phyloP scores from a whole-genome alignment of 64 coral and sea anemone species.

The Stichodactyla mertensii region DNA sequence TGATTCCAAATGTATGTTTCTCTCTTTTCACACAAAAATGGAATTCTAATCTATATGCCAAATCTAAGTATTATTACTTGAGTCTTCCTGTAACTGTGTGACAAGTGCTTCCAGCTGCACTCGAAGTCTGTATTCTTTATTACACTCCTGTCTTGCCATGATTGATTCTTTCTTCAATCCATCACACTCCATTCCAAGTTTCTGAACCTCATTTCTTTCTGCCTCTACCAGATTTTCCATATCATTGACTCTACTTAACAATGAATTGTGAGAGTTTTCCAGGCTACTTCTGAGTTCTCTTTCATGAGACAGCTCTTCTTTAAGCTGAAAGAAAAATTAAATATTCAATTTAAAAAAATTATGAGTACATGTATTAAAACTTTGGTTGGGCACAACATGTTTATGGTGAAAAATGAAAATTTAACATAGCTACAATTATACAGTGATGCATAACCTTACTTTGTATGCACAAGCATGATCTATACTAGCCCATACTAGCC shows the following conservation, averaged over 20 bases:
- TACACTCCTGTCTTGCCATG: conserved; percentile 61
- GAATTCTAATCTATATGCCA: too few species aligned
- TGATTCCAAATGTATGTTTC: too few species aligned
- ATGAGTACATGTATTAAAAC: too few species aligned
- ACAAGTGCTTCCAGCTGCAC: conserved; percentile 71
- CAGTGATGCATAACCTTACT: too few species aligned
- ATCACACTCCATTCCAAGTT: conserved; percentile 58
- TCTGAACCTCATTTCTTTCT: conserved; percentile 74
- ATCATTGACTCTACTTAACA: conserved; percentile 78
- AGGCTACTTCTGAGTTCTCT: conserved; percentile 61
- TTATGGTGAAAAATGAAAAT: too few species aligned
- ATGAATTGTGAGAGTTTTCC: conserved; percentile 76
- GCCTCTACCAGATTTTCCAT: conserved; percentile 90
- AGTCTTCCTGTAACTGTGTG: conserved; percentile 62
- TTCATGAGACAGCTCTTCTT: conserved; percentile 63
- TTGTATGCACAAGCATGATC: too few species aligned
- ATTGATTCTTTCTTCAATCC: conserved; percentile 50
- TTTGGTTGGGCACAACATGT: too few species aligned
- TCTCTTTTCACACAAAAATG: too few species aligned
- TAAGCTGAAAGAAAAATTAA: conserved; percentile 44
- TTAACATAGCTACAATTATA: too few species aligned
- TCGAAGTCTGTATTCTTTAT: conserved; percentile 57
- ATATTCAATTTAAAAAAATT: too few species aligned
- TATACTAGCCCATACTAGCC: too few species aligned
- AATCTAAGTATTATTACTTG: conserved; percentile 27